Base-by-base conservation (phyloP, 2,113 vertebrate species). In the Myrmophylax atrothorax region DNA sequence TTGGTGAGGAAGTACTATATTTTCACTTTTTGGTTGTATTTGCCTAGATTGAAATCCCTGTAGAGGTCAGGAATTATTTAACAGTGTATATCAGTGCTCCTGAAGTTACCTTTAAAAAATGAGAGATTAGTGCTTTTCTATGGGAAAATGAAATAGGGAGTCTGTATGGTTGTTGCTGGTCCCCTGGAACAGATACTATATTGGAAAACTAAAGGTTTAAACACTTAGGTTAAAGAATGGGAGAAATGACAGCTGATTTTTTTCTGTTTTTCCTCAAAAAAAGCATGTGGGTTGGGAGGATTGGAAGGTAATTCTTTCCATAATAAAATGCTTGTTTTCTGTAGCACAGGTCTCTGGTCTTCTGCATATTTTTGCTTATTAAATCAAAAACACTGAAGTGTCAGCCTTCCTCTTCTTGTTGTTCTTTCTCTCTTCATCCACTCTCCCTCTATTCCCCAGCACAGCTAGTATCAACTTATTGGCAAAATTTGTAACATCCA, bases 21-120 rank as follows among this genome's bases (percentile, higher is more conserved):
- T 92, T 85, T 66, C 18, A 58, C 5, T 17, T 85, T 80, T 83
- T 79, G 16, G 5, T 76, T 83, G 4, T 40, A 7, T 94, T 92
- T 73, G 44, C 16, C 14, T 62, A 9, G 38, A 9, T 0, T 42
- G 40, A 66, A 7, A 40, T 81, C 77, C 50, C 35, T 70, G 6
- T 70, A 42, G 50, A 66, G 26, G 28, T 62, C 44, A 68, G 56
- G 53, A 74, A 40, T 63, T 20, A 22, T 80, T 53, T 69, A 55
- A 40, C 26, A 63, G 38, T 0, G 0, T 44, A 2, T 44, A 37
- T 53, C 15, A 83, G 3, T 46, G 17, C 4, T 83, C 13, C 29
- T 50, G 7, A 56, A 63, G 19, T 44, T 28, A 44, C 7, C 46
- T 88, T 66, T 38, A 79, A 67, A 77, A 60, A 89, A 78, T 9